These are phyloP conservation scores for Sebastes schlegelii DNA, from an alignment of 2,113 vertebrate species.

Conservation along the genomic window DNA sequence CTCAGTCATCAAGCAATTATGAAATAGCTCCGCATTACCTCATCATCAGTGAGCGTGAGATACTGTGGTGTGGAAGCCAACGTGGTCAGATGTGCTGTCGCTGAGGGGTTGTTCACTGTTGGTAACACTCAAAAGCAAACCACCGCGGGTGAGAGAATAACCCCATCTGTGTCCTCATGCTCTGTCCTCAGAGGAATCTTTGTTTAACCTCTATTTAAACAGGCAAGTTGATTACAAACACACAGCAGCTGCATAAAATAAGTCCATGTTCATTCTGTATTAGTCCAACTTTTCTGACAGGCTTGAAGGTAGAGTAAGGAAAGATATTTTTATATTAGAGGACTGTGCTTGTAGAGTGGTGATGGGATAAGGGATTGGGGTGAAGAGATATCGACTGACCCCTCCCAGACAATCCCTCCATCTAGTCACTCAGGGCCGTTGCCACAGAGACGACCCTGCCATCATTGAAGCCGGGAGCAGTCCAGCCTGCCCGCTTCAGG, in stretches of 20 bases:
- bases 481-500: slow-evolving; percentile 43
- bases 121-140: slow-evolving; percentile 22
- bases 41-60: slow-evolving; percentile 33
- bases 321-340: slow-evolving; percentile 30
- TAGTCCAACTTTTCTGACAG: neutral
- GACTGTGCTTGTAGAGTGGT: slow-evolving; percentile 19
- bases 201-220: slow-evolving; percentile 15
- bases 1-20: slow-evolving; percentile 29
- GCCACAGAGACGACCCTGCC: slow-evolving; percentile 51
- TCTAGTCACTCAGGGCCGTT: slow-evolving; percentile 50
- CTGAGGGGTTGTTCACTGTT: slow-evolving; percentile 41
- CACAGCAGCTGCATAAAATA: neutral
- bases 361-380: slow-evolving; percentile 25
- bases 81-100: slow-evolving; percentile 36
- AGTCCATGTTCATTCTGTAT: neutral
- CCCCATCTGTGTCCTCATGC: slow-evolving; percentile 41
- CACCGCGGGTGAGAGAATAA: slow-evolving; percentile 12
- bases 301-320: neutral
- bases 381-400: slow-evolving; percentile 54
- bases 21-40: slow-evolving; percentile 46
- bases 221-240: slow-evolving; percentile 7
- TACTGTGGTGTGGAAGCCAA: slow-evolving; percentile 15
- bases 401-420: slow-evolving; percentile 19
- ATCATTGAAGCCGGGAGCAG: slow-evolving; percentile 30
- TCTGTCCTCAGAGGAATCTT: slow-evolving; percentile 23